Percentiles rank a stretch among this genome's conserved stretches.
These are phyloP conservation scores for Epirrhoe tristata DNA, from an alignment of 2,888 invertebrate species.

Conservation along the genomic window DNA sequence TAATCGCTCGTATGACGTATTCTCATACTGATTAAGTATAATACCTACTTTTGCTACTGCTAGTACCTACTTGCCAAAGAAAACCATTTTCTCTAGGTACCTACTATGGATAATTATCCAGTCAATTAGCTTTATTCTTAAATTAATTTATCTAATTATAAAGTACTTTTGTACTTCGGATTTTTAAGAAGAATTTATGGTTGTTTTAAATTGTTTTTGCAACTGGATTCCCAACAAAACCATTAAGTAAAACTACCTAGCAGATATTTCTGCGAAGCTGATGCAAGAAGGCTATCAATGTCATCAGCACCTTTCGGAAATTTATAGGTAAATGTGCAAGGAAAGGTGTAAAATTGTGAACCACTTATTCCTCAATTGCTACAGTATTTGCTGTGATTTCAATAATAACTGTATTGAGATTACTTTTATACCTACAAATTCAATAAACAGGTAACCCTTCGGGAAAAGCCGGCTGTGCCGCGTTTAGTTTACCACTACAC, in stretches of 20 bases:
- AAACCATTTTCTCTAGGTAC: no score
- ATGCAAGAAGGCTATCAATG: conserved; percentile 22
- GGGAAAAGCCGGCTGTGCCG: conserved; percentile 41
- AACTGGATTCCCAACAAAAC: conserved; percentile 2
- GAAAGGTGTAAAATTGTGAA: conserved; percentile 9
- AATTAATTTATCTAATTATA: background rate
- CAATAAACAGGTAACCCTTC: conserved; percentile 30
- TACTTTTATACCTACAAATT: conserved; percentile 31
- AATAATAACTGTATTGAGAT: conserved; percentile 20
- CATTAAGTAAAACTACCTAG: background rate
- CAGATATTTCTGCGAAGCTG: conserved; percentile 22
- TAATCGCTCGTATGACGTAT: no score
- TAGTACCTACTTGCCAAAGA: no score
- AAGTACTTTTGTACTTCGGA: background rate
- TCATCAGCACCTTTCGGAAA: conserved; percentile 28
- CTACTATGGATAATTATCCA: no score
- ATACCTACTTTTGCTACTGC: no score
- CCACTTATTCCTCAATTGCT: background rate
- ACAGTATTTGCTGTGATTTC: conserved; percentile 21
- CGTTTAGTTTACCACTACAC: conserved; percentile 41
- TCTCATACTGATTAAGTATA: no score
- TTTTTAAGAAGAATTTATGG: background rate
- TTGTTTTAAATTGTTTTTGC: background rate
- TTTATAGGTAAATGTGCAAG: background rate
- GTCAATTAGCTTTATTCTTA: no score